Evolutionary conservation across 2,113 vertebrate genomes (phyloP), one percentile per base, ranked within the genome.

Genomic region (Xyliphius kryptos): DNA sequence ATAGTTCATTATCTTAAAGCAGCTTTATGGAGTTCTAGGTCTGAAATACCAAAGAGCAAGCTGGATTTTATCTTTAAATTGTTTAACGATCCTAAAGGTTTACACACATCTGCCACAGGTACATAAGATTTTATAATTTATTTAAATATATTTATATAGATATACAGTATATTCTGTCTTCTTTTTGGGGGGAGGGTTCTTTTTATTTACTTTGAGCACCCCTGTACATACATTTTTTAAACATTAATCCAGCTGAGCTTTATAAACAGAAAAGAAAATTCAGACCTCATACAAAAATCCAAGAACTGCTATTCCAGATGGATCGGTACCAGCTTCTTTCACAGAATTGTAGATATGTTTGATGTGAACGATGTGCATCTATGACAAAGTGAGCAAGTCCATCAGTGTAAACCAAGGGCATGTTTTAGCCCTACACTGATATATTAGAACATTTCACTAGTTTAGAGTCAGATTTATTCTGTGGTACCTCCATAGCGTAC

Each of bases 291-390:
- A 66, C 48, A 94, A 81, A 77, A 96, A 89, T 36, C 84, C 92
- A 68, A 94, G 73, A 58, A 94, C 91, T 0, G 91, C 91, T 2
- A 89, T 21, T 0, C 87, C 83, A 0, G 75, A 67, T 0, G 7
- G 0, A 15, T 83, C 14, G 15, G 0, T 46, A 15, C 71, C 1
- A 0, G 86, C 86, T 4, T 82, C 2, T 0, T 9, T 0, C 21
- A 81, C 0, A 1, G 32, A 14, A 0, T 1, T 0, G 40, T 50
- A 78, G 0, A 73, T 60, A 21, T 87, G 79, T 72, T 88, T 89
- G 10, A 90, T 81, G 53, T 92, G 90, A 19, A 96, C 90, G 0
- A 96, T 46, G 2, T 96, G 91, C 69, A 95, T 79, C 93, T 96
- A 59, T 56, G 3, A 9, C 8, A 11, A 57, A 60, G 11, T 0